phyloP scores from a whole-genome alignment of 2,888 invertebrate genomes.

The Epiblema foenella region DNA sequence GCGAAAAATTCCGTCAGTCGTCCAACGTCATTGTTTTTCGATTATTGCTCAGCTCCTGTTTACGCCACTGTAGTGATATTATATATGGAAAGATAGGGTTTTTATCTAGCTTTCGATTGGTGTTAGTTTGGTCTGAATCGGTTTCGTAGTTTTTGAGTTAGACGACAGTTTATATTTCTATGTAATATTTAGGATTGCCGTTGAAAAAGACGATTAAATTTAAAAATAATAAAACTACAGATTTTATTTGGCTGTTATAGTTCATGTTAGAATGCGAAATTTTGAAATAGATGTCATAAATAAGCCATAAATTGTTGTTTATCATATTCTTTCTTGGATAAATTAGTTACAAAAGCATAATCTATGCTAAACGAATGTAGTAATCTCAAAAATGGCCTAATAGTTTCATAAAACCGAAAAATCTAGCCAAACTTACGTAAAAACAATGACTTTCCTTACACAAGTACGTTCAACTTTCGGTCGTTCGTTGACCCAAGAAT shows the following conservation, averaged over 20 bases:
- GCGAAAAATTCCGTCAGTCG: slow-evolving; percentile 28
- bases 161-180: background rate
- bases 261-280: background rate
- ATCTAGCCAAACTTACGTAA: slow-evolving; percentile 27
- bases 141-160: slow-evolving; percentile 12
- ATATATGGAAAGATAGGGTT: slow-evolving; percentile 10
- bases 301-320: background rate
- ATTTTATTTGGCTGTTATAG: background rate
- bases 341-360: background rate
- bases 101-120: slow-evolving; percentile 20
- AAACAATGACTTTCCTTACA: slow-evolving; percentile 39
- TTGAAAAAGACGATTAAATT: background rate
- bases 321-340: background rate
- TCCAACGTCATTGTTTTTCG: slow-evolving; percentile 22
- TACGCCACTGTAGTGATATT: background rate
- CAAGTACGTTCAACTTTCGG: slow-evolving; percentile 37
- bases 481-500: slow-evolving; percentile 40
- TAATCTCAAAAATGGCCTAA: background rate
- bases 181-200: background rate
- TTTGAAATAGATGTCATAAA: background rate
- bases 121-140: slow-evolving; percentile 8
- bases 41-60: slow-evolving; percentile 1
- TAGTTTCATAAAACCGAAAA: background rate
- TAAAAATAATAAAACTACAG: no score
- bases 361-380: background rate